Evolutionary conservation across 2,888 invertebrate species (phyloP).

Genomic region (Chalcosyrphus nemorum): DNA sequence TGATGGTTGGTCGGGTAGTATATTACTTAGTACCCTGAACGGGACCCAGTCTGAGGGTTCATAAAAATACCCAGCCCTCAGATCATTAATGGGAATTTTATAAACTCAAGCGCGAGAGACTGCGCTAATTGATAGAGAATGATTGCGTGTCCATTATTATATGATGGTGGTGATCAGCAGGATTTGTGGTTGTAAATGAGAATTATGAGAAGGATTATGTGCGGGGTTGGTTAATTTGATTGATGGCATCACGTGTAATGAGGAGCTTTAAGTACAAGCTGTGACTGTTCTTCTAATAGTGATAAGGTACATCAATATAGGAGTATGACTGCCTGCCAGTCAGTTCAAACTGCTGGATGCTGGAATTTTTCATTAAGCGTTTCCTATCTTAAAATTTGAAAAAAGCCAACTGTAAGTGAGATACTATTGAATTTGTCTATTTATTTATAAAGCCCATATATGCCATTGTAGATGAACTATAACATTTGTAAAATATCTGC

Average conservation of each 20-base stretch:
- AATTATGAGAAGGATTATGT: background rate
- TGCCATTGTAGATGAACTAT: no score
- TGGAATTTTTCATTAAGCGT: no score
- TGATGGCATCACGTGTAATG: background rate
- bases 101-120: slow-evolving; percentile 50
- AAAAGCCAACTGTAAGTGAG: no score
- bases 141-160: slow-evolving; percentile 40
- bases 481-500: no score
- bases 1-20: slow-evolving; percentile 47
- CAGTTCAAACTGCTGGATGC: no score
- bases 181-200: slow-evolving; percentile 48
- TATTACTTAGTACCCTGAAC: slow-evolving; percentile 56
- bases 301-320: background rate
- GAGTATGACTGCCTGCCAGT: no score
- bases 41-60: slow-evolving; percentile 51
- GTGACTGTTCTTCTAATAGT: background rate
- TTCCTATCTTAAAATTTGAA: no score
- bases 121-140: slow-evolving; percentile 67
- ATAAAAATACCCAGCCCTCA: slow-evolving; percentile 57
- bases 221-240: background rate
- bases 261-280: background rate
- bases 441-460: no score
- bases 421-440: no score
- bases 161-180: slow-evolving; percentile 37
- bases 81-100: slow-evolving; percentile 62